These are phyloP conservation scores for Mallateleia sp. DNA, from an alignment of 2,888 invertebrate species.

Conservation along the genomic window DNA sequence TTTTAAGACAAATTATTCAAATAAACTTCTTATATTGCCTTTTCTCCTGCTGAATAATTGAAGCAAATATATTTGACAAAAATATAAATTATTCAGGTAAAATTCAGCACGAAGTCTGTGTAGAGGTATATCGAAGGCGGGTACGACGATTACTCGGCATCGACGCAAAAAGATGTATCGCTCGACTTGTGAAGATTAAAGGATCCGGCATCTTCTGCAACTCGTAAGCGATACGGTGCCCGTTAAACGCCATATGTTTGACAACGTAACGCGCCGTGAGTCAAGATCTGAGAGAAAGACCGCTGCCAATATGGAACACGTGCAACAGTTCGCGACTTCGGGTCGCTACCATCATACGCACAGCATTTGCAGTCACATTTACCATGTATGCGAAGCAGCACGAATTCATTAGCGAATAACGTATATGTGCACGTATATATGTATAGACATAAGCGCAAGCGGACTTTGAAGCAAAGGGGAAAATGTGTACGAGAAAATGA, in stretches of 20 bases:
- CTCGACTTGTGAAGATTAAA: constrained; percentile 85
- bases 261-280: constrained; percentile 87
- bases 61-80: constrained; percentile 29
- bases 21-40: background rate
- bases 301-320: constrained; percentile 85
- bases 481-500: constrained; percentile 60
- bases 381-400: constrained; percentile 61
- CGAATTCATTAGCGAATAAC: constrained; percentile 74
- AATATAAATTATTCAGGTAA: constrained; percentile 73
- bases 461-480: constrained; percentile 48
- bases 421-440: constrained; percentile 15
- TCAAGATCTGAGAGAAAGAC: constrained; percentile 86
- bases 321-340: constrained; percentile 84
- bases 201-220: constrained; percentile 82
- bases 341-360: constrained; percentile 71
- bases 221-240: constrained; percentile 86
- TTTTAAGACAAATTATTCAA: background rate
- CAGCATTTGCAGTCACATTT: constrained; percentile 64
- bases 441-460: constrained; percentile 17
- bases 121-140: constrained; percentile 61
- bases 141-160: constrained; percentile 80
- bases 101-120: constrained; percentile 34
- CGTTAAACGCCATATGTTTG: constrained; percentile 88
- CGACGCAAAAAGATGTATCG: constrained; percentile 83
- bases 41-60: constrained; percentile 9